These are phyloP conservation scores for Zaprionus ornatus DNA, from an alignment of 1,140 invertebrate species.

Conservation along the genomic window DNA sequence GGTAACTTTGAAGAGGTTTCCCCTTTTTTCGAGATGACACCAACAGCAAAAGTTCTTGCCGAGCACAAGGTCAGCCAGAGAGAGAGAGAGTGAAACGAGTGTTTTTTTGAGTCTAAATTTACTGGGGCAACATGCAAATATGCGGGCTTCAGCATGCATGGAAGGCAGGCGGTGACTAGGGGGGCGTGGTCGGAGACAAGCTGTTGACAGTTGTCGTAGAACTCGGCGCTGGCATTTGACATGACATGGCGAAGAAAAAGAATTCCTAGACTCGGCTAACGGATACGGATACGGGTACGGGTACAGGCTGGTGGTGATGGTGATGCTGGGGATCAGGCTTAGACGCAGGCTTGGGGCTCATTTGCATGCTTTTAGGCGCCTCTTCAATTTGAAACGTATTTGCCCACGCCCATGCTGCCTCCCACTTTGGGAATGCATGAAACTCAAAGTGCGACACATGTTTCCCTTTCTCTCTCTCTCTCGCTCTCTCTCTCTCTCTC, in stretches of 20 bases:
- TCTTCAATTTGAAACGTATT: constrained; percentile 46
- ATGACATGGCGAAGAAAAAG: constrained; percentile 28
- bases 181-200: constrained; percentile 53
- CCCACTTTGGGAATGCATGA: constrained; percentile 38
- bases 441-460: constrained; percentile 52
- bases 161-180: not conserved
- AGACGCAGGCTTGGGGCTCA: constrained; percentile 38
- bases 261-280: not conserved
- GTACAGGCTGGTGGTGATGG: not conserved
- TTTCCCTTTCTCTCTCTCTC: constrained; percentile 17
- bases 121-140: constrained; percentile 61
- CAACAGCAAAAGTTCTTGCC: constrained; percentile 45
- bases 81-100: constrained; percentile 7
- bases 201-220: constrained; percentile 69
- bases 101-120: constrained; percentile 45
- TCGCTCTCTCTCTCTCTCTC: not conserved
- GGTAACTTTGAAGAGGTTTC: not conserved
- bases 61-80: constrained; percentile 23
- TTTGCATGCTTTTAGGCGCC: constrained; percentile 71
- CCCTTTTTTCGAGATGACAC: not conserved
- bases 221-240: constrained; percentile 33
- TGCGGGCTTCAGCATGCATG: constrained; percentile 68
- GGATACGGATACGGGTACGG: not conserved
- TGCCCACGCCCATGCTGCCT: not conserved
- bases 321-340: constrained; percentile 12